A percentile compares a stretch with the other conserved stretches of the same genome.
Conservation (phyloP, 2,113 vertebrate species). For the Cynopterus brachyotis region DNA sequence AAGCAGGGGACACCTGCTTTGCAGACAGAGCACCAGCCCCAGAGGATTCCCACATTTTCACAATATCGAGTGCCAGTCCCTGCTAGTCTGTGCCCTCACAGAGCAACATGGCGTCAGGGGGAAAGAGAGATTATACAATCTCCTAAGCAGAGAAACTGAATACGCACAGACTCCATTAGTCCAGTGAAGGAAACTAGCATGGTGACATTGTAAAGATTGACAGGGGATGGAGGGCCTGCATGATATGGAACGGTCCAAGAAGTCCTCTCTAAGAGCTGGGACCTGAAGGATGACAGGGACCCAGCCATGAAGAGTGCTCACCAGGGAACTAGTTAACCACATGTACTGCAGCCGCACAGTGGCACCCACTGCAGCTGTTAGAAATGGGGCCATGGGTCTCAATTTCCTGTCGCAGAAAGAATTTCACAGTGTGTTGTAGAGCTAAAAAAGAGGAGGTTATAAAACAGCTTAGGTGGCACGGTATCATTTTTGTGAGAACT, state of each 20-base stretch:
- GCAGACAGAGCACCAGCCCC: not conserved
- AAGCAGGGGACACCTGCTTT: not conserved
- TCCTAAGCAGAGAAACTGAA: not conserved
- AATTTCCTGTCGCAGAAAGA: constrained; percentile 53
- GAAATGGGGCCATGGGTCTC: constrained; percentile 34
- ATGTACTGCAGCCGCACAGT: not conserved
- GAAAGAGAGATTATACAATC: not conserved
- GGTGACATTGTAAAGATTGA: not conserved
- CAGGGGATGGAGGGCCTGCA: not conserved
- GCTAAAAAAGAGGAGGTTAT: constrained; percentile 47
- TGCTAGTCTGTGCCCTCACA: not conserved
- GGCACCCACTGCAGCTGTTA: not conserved
- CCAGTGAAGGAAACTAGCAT: not conserved
- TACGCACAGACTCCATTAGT: not conserved
- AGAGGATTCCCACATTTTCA: not conserved
- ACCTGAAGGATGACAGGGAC: not conserved
- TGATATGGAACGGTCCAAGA: not conserved
- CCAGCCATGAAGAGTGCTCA: not conserved
- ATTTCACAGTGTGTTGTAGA: constrained; percentile 32
- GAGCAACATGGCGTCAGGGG: not conserved
- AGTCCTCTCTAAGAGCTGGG: not conserved
- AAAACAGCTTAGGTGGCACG: constrained; percentile 42
- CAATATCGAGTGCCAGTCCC: not conserved
- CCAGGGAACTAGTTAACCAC: not conserved
- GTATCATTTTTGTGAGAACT: constrained; percentile 17